Evolutionary conservation across 2,113 vertebrate genomes (phyloP).

Genomic region (Heliornis fulica): DNA sequence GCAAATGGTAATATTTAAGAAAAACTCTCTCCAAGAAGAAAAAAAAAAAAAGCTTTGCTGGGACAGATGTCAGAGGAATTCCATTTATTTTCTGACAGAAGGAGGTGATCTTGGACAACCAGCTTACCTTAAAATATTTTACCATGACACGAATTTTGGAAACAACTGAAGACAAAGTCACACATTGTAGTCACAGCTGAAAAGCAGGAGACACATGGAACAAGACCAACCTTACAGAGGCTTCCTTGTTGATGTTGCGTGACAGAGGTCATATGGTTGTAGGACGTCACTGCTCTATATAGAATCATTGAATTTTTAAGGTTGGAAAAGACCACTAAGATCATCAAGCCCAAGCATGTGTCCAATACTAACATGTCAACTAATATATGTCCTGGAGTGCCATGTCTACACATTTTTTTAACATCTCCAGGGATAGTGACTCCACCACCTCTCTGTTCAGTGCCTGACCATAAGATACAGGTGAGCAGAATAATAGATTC

Average conservation of each 20-base stretch:
- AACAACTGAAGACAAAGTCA: neutral
- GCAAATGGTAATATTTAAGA: neutral
- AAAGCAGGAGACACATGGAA: neutral
- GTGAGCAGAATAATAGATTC: neutral
- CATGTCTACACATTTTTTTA: too few species aligned
- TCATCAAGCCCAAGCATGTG: too few species aligned
- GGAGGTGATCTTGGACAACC: neutral
- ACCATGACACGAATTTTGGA: neutral
- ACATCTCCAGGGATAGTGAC: too few species aligned
- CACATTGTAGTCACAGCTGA: neutral
- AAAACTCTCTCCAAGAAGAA: neutral
- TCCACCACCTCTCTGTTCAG: too few species aligned
- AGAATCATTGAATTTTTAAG: too few species aligned
- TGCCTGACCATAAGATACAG: neutral
- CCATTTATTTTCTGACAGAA: neutral
- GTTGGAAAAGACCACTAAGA: too few species aligned
- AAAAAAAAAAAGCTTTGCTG: too few species aligned
- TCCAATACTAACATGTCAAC: too few species aligned
- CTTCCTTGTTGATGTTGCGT: neutral
- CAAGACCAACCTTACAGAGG: fast-evolving
- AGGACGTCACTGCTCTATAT: neutral
- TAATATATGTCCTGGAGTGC: too few species aligned
- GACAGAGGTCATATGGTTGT: neutral
- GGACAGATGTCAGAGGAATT: neutral
- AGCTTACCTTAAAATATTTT: neutral